Percentiles rank a stretch among this genome's conserved stretches.
Evolutionary conservation across 1,140 invertebrate genomes (phyloP).

Genomic region (Paraescarpia echinospica): DNA sequence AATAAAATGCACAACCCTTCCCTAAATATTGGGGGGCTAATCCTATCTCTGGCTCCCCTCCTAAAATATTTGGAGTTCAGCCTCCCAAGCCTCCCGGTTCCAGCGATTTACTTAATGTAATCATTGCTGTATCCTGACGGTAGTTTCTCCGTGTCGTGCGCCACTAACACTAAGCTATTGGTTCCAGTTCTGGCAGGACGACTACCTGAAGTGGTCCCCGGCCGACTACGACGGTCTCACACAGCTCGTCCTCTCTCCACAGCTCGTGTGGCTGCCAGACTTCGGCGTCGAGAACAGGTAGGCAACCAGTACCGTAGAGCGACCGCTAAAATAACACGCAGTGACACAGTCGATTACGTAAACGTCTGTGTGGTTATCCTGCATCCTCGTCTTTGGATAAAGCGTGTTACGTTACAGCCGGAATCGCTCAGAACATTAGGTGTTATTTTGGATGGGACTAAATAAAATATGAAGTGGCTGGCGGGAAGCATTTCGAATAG

Average conservation of each 20-base stretch:
- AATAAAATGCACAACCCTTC: too few relatives aligned
- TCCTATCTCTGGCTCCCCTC: too few relatives aligned
- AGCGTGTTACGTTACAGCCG: neutral
- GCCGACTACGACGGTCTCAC: slow-evolving; percentile 19
- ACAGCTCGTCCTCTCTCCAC: slow-evolving; percentile 17
- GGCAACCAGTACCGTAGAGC: neutral
- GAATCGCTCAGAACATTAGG: neutral
- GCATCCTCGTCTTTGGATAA: neutral
- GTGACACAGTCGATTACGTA: neutral
- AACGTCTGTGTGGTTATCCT: neutral
- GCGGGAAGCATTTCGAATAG: neutral
- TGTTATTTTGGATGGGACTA: neutral
- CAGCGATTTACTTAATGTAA: neutral
- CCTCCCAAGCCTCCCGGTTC: too few relatives aligned
- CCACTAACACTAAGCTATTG: neutral
- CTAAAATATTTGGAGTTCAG: too few relatives aligned
- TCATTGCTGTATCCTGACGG: neutral
- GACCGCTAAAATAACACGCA: neutral
- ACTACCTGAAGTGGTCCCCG: slow-evolving; percentile 17
- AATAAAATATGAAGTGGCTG: neutral
- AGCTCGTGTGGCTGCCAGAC: slow-evolving; percentile 25
- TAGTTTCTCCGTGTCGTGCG: neutral
- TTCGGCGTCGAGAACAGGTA: slow-evolving; percentile 27
- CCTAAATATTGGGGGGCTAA: too few relatives aligned
- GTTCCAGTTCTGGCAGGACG: slow-evolving; percentile 25